These are phyloP conservation scores for Scotopteryx bipunctaria DNA, from an alignment of 2,888 invertebrate species.

Conservation along the genomic window DNA sequence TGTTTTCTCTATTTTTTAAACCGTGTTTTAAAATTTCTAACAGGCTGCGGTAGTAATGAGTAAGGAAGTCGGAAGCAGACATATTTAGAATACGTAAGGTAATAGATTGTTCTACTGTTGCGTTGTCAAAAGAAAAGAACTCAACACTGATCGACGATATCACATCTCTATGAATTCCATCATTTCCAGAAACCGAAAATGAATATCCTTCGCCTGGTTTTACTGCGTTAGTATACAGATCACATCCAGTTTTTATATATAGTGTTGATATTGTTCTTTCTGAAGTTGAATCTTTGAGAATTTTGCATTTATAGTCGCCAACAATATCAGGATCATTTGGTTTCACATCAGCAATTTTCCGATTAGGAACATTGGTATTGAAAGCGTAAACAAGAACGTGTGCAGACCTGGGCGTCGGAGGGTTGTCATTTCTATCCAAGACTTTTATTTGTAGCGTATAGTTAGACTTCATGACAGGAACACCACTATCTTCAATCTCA, in stretches of 20 bases:
- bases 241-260: slow-evolving; percentile 90
- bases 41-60: slow-evolving; percentile 88
- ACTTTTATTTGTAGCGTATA: slow-evolving; percentile 90
- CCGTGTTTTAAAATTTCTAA: slow-evolving; percentile 87
- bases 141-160: slow-evolving; percentile 93
- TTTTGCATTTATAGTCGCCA: slow-evolving; percentile 94
- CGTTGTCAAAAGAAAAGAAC: slow-evolving; percentile 91
- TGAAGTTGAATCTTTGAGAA: slow-evolving; percentile 87
- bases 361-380: slow-evolving; percentile 88
- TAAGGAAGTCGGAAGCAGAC: slow-evolving; percentile 89
- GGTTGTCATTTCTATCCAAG: slow-evolving; percentile 95
- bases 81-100: slow-evolving; percentile 89
- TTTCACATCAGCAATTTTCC: slow-evolving; percentile 95
- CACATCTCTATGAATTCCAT: slow-evolving; percentile 94
- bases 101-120: slow-evolving; percentile 92
- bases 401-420: slow-evolving; percentile 92
- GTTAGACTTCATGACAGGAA: slow-evolving; percentile 91
- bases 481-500: slow-evolving; percentile 94
- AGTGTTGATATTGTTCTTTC: slow-evolving; percentile 83
- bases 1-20: slow-evolving; percentile 85
- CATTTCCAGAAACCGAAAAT: slow-evolving; percentile 93
- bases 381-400: slow-evolving; percentile 91
- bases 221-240: slow-evolving; percentile 89
- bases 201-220: slow-evolving; percentile 89
- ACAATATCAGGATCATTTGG: slow-evolving; percentile 96